Percentiles rank a stretch among this genome's conserved stretches.
Evolutionary conservation across 2,888 invertebrate genomes (phyloP).

Genomic region (Mesodorylaimus sp.): DNA sequence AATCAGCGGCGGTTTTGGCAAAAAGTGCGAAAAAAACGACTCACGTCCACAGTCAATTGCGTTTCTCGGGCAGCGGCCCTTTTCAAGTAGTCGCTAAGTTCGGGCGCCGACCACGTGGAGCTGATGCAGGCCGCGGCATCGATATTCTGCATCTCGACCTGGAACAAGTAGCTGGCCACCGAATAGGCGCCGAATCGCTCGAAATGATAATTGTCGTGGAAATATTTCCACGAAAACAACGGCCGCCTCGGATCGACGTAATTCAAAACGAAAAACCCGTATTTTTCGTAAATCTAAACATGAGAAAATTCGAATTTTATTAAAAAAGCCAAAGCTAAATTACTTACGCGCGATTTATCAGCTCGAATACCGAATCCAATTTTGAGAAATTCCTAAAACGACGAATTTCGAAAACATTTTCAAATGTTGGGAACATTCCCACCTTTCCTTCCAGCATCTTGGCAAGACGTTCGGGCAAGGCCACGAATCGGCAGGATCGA

Average conservation of each 20-base stretch:
- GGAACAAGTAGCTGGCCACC: not conserved
- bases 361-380: not conserved
- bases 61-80: not conserved
- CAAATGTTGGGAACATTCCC: too few species aligned
- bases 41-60: not conserved
- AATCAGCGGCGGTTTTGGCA: too few species aligned
- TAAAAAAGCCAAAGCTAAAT: too few species aligned
- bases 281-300: too few species aligned
- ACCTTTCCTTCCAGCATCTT: too few species aligned
- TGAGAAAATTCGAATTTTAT: too few species aligned
- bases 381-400: not conserved
- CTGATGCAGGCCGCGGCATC: not conserved
- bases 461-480: too few species aligned
- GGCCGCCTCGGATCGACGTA: not conserved
- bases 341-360: not conserved
- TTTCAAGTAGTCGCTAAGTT: not conserved
- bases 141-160: not conserved
- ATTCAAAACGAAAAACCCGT: not conserved
- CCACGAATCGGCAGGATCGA: not conserved
- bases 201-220: not conserved
- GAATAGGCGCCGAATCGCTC: not conserved
- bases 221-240: not conserved
- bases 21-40: too few species aligned
- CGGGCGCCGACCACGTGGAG: not conserved
- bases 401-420: too few species aligned